Evolutionary conservation across 2,888 invertebrate genomes (phyloP), one percentile per base, ranked within the genome.

Genomic region (Dimorphilus gyrociliatus): DNA sequence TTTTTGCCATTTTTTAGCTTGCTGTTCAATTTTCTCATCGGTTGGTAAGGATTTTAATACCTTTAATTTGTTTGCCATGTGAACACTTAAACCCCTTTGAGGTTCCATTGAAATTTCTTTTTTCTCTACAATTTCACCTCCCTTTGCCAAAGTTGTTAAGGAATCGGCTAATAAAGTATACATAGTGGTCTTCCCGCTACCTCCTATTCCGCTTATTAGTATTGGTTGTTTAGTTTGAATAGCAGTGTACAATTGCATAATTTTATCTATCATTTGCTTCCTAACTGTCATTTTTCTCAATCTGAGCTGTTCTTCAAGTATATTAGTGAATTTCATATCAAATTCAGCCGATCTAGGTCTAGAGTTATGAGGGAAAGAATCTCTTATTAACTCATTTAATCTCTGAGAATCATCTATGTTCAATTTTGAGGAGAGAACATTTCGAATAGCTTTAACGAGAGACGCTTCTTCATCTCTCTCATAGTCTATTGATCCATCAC

Each of bases 111-210:
- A n/a, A n/a, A n/a, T n/a, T n/a, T n/a, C n/a, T n/a, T n/a, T n/a
- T n/a, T n/a, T n/a, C n/a, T n/a, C n/a, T n/a, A n/a, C n/a, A n/a
- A n/a, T n/a, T n/a, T n/a, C n/a, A n/a, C n/a, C n/a, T n/a, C 24
- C 14, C 24, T 24, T 28, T 17, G 32, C 34, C 12, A 58, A 47
- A 12, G 44, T 36, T 38, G 51, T 57, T 26, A 55, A 42, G 16
- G 53, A 51, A 17, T 52, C 40, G 18, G 50, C 46, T 33, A 60
- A 43, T 4, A 49, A 45, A 4, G 39, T 39, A 29, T 45, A 45
- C 23, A 45, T 33, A 2, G 51, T 51, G 3, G 55, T 47, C 39
- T 60, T 60, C 3, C 58, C 60, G 32, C 53, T 51, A 1, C 58
- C 60, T 4, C 52, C 33, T 8, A 46, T 45, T 1, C 60, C 60